phyloP scores from a whole-genome alignment of 2,113 vertebrate genomes.

The Chionomys nivalis region DNA sequence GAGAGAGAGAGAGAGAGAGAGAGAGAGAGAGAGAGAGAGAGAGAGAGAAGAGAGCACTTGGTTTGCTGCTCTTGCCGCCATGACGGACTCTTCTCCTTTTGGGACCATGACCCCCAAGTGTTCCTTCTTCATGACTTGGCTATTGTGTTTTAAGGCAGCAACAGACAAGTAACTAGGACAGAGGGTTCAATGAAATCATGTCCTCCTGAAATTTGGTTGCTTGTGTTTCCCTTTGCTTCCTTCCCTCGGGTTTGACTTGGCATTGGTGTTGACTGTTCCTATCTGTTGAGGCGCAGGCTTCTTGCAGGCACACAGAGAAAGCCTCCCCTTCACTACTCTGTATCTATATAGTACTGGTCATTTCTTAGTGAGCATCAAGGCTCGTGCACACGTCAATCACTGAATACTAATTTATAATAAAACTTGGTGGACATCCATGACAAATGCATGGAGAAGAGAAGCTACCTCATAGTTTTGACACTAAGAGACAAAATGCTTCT shows the following conservation, averaged over 20 bases:
- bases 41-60: too few species aligned
- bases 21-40: too few species aligned
- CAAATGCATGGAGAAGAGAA: slow-evolving; percentile 19
- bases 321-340: background rate
- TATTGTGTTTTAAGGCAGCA: background rate
- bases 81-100: background rate
- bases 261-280: background rate
- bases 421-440: background rate
- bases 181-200: background rate
- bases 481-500: background rate
- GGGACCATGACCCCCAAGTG: background rate
- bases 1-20: too few species aligned
- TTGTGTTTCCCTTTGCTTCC: background rate
- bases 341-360: too few species aligned
- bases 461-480: background rate
- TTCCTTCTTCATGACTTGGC: background rate
- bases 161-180: background rate
- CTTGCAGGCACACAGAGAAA: background rate
- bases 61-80: background rate
- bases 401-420: background rate
- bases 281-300: background rate
- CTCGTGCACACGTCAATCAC: background rate
- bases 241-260: background rate
- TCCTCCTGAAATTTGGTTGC: background rate
- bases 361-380: background rate